These are phyloP conservation scores for Lasioglossum leucozonium DNA, from an alignment of 2,888 invertebrate genomes.

Conservation along the genomic window DNA sequence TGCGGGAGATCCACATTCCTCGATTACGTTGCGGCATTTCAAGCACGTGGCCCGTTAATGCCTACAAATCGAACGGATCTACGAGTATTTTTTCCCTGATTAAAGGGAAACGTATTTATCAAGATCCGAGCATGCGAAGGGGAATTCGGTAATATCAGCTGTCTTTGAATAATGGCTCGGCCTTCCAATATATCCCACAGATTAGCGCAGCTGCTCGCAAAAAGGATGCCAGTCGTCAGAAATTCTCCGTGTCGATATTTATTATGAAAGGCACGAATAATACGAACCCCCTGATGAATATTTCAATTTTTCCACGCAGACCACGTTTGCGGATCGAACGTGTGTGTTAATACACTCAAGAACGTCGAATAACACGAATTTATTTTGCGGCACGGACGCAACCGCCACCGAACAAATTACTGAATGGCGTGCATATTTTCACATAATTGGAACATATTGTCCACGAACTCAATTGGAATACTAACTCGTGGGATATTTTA, in stretches of 20 bases:
- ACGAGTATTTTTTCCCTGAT: constrained; percentile 33
- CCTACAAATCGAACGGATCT: constrained; percentile 61
- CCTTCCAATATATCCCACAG: constrained; percentile 9
- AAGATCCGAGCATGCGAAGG: neutral
- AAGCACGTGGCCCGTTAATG: constrained; percentile 50
- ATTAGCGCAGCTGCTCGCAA: constrained; percentile 30
- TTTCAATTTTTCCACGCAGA: neutral
- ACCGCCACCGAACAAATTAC: neutral
- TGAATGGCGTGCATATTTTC: neutral
- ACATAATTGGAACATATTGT: neutral
- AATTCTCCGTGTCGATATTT: neutral
- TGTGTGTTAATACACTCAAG: neutral
- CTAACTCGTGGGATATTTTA: neutral
- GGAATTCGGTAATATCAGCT: constrained; percentile 11
- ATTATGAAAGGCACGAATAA: neutral
- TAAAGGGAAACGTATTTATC: constrained; percentile 17
- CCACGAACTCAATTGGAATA: neutral
- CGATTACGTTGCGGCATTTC: neutral
- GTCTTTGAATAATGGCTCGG: constrained; percentile 11
- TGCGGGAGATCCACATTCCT: constrained; percentile 26
- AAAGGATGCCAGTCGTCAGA: neutral
- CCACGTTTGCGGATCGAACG: neutral
- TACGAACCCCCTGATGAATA: constrained; percentile 1
- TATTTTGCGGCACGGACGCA: neutral
- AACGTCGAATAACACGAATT: neutral